Evolutionary conservation across 2,113 vertebrate species (phyloP), one percentile per base, ranked within the genome.

Genomic region (Labeo rohita): DNA sequence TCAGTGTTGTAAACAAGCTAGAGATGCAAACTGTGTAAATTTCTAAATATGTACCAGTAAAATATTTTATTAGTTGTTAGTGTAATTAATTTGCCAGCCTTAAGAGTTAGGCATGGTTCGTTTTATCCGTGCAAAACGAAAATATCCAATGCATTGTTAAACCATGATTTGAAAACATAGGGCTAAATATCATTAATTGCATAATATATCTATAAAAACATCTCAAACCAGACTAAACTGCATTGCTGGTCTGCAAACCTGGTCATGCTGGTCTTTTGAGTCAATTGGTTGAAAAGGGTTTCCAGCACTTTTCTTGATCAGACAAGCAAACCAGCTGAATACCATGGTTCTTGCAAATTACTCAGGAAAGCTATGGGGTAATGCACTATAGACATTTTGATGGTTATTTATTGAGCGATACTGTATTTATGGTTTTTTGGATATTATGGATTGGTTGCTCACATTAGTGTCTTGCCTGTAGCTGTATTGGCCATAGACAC

Each of bases 401-500:
- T 21, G 68, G 61, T 52, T 28, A 43, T 59, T 8, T 73, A 83
- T 83, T 56, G 81, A 83, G 11, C 0, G 18, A 6, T 54, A 21
- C 12, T n/a, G 6, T 72, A 43, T 83, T 73, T 59, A 73, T 83
- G 34, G 0, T 13, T 83, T 83, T 52, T 59, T 36, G 15, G 45
- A 73, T 83, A 23, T 83, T 83, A 73, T 73, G 52, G 81, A 83
- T 83, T 54, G 50, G 18, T 73, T 18, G 0, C 65, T 83, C 28
- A 73, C 81, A 73, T 83, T 54, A 83, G 21, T 73, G 65, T 73
- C 36, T 83, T 18, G 81, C 81, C 81, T n/a, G 49, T 28, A 72
- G 81, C 68, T 83, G 13, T 83, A 54, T 59, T 73, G 50, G 21
- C 21, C 66, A 83, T 73, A 73, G 8, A 77, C 66, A 73, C 28